These are phyloP conservation scores for Apistogramma diplotaenia DNA, from an alignment of 2,113 vertebrate species.

Conservation along the genomic window DNA sequence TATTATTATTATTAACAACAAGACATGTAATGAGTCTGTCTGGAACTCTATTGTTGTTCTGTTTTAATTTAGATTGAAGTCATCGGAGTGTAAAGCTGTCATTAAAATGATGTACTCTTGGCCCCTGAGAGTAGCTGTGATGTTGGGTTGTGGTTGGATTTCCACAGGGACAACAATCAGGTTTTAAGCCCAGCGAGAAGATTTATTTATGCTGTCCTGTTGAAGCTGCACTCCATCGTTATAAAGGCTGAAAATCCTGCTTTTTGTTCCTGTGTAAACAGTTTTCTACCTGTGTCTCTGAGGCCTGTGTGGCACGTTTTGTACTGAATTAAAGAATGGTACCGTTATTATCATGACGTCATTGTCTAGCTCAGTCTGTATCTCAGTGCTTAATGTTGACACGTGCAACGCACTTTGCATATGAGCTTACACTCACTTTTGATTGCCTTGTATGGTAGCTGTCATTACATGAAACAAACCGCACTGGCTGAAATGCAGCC, in stretches of 20 bases:
- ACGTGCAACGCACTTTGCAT: background rate
- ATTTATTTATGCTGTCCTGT: background rate
- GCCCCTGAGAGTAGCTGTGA: constrained; percentile 7
- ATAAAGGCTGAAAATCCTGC: background rate
- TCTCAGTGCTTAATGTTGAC: background rate
- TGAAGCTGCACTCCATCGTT: background rate
- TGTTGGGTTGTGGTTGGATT: background rate
- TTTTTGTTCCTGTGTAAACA: constrained; percentile 18
- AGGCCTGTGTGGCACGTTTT: constrained; percentile 34
- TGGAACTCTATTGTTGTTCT: constrained; percentile 24
- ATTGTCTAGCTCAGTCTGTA: background rate
- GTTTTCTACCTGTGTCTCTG: constrained; percentile 8
- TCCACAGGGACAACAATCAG: background rate
- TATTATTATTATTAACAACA: background rate
- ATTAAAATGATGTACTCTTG: constrained; percentile 1
- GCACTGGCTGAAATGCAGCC: too few relatives aligned
- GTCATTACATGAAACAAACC: background rate
- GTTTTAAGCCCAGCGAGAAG: background rate
- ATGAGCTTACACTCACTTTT: background rate
- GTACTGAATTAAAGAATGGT: constrained; percentile 59
- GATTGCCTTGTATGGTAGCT: background rate
- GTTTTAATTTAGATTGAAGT: background rate
- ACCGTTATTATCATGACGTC: constrained; percentile 24
- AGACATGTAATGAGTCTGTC: constrained; percentile 13
- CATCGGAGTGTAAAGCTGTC: background rate